phyloP scores from a whole-genome alignment of 92 coral and sea anemone species.

The Palythoa grandiflora region DNA sequence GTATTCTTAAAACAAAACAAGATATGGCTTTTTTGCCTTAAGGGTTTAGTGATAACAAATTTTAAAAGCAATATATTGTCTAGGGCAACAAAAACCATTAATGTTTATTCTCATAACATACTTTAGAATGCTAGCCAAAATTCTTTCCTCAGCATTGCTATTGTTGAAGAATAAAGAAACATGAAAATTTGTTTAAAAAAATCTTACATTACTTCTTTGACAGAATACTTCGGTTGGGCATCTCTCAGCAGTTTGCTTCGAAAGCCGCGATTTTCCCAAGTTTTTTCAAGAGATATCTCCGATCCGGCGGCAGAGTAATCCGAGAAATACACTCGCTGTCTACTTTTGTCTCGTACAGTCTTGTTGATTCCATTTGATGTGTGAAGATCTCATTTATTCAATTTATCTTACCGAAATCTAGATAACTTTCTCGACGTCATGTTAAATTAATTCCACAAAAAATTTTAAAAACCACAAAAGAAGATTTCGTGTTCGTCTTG shows the following conservation, averaged over 20 bases:
- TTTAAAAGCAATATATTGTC: background rate
- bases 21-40: too few species aligned
- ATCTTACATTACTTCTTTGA: background rate
- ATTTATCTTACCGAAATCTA: constrained; percentile 31
- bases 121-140: background rate
- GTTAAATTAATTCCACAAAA: background rate
- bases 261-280: background rate
- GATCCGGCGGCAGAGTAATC: background rate
- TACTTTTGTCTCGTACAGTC: background rate
- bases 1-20: background rate
- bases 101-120: background rate
- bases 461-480: background rate
- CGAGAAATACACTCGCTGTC: background rate
- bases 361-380: constrained; percentile 21
- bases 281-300: background rate
- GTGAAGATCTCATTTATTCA: background rate
- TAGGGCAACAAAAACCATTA: background rate
- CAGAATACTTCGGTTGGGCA: background rate
- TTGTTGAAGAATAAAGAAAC: background rate
- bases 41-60: background rate
- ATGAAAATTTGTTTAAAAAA: background rate
- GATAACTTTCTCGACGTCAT: background rate
- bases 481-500: background rate
- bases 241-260: too few species aligned
- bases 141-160: background rate